A percentile compares a stretch with the other conserved stretches of the same genome.
These are phyloP conservation scores for Lacerta viridis DNA, from an alignment of 2,797 vertebrate genomes.

Conservation along the genomic window DNA sequence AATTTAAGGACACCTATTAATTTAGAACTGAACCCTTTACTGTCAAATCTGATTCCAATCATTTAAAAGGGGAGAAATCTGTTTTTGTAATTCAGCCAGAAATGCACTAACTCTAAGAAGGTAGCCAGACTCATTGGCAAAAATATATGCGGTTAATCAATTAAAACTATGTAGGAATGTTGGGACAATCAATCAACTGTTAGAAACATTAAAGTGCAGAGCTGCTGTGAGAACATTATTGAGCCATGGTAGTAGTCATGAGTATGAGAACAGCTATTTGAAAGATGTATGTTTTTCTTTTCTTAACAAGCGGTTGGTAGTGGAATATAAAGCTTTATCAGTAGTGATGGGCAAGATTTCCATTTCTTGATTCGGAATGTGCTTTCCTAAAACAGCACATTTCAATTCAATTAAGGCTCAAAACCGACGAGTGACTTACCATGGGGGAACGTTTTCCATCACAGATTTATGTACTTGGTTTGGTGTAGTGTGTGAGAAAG, in stretches of 20 bases:
- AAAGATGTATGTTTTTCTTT: slow-evolving; percentile 55
- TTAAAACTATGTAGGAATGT: slow-evolving; percentile 81
- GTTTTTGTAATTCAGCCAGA: slow-evolving; percentile 81
- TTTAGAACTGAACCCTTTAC: slow-evolving; percentile 80
- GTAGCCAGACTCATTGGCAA: slow-evolving; percentile 81
- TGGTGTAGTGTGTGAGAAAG: background rate
- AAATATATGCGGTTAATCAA: slow-evolving; percentile 82
- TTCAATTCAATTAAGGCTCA: background rate
- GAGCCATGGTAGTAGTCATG: slow-evolving; percentile 59
- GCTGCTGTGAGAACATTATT: slow-evolving; percentile 67
- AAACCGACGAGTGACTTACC: background rate
- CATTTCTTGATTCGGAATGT: background rate
- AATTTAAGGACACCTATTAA: slow-evolving; percentile 83
- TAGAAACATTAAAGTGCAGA: slow-evolving; percentile 76
- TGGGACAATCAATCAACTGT: slow-evolving; percentile 80
- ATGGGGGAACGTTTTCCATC: background rate
- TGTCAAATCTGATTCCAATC: slow-evolving; percentile 83
- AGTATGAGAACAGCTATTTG: slow-evolving; percentile 63
- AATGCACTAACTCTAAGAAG: slow-evolving; percentile 79
- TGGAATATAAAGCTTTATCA: slow-evolving; percentile 57
- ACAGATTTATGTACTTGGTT: background rate
- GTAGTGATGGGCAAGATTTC: background rate
- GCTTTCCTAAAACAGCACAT: background rate
- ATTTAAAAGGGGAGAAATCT: slow-evolving; percentile 66
- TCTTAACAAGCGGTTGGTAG: slow-evolving; percentile 52